Conservation (phyloP, 2,113 vertebrate genomes). For the Lophius piscatorius region DNA sequence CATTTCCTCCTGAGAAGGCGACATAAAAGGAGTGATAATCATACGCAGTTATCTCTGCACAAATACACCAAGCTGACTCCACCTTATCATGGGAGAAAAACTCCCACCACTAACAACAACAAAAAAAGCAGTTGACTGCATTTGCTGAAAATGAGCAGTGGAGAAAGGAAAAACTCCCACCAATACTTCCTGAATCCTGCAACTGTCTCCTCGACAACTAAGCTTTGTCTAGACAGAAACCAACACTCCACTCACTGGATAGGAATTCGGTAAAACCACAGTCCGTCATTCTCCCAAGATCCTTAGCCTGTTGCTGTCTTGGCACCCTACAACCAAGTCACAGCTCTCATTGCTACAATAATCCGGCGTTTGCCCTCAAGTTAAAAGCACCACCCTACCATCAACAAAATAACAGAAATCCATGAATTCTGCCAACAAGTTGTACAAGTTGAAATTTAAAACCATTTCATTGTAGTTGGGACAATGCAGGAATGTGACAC, state of each 20-base stretch:
- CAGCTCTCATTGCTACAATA: slow-evolving; percentile 55
- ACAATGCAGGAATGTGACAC: slow-evolving; percentile 9
- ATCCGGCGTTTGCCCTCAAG: slow-evolving; percentile 39
- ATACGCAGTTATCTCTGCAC: slow-evolving; percentile 33
- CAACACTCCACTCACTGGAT: slow-evolving; percentile 69
- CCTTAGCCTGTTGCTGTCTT: slow-evolving; percentile 53
- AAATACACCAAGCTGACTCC: slow-evolving; percentile 50
- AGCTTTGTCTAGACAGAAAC: slow-evolving; percentile 77
- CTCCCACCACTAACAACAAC: slow-evolving; percentile 35
- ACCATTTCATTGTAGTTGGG: slow-evolving; percentile 1
- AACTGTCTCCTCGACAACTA: slow-evolving; percentile 64
- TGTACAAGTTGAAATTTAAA: no score
- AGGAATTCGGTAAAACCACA: slow-evolving; percentile 74
- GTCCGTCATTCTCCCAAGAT: slow-evolving; percentile 65
- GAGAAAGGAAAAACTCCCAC: slow-evolving; percentile 45
- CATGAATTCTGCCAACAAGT: slow-evolving; percentile 11
- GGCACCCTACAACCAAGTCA: slow-evolving; percentile 36
- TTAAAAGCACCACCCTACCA: slow-evolving; percentile 36
- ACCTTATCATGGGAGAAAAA: slow-evolving; percentile 70
- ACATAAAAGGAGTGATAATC: slow-evolving; percentile 46
- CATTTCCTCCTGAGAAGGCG: slow-evolving; percentile 59
- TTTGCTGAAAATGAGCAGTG: slow-evolving; percentile 51
- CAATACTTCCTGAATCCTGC: slow-evolving; percentile 64
- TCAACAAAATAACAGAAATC: slow-evolving; percentile 19
- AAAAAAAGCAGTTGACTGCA: slow-evolving; percentile 31